phyloP scores from a whole-genome alignment of 2,113 vertebrate species.

The Colaptes auratus region DNA sequence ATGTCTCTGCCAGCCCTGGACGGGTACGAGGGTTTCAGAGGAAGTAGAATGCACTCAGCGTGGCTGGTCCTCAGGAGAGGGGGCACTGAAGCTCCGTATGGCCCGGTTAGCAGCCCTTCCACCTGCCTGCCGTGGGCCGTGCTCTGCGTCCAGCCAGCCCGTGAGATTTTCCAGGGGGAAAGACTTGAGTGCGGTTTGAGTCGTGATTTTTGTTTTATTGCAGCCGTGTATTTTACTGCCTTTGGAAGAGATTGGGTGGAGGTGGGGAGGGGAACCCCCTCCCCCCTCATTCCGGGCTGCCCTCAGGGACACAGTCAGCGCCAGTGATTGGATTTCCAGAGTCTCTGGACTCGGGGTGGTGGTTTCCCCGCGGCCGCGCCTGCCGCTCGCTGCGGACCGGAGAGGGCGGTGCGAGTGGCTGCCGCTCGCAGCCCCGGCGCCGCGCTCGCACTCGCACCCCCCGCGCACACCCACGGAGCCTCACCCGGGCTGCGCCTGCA shows the following conservation, averaged over 20 bases:
- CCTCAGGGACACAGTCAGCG: neutral
- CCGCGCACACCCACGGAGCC: neutral
- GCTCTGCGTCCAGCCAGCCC: neutral
- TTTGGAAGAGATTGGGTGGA: neutral
- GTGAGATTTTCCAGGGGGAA: neutral
- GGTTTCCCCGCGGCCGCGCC: neutral
- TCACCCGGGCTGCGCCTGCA: neutral
- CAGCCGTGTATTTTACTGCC: fast-evolving
- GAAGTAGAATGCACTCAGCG: fast-evolving
- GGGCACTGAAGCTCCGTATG: neutral
- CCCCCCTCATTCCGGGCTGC: neutral
- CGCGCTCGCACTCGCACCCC: neutral
- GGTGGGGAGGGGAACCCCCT: neutral
- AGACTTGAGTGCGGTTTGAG: neutral
- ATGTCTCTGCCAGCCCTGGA: neutral
- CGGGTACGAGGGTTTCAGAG: neutral
- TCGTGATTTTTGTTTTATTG: neutral
- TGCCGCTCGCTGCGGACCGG: neutral
- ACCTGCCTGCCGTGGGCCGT: neutral
- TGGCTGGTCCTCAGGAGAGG: neutral
- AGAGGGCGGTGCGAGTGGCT: constrained; percentile 69
- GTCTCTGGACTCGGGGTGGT: neutral
- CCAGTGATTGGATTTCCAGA: neutral
- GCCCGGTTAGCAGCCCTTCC: neutral
- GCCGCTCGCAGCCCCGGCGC: constrained; percentile 17